Base-by-base conservation (phyloP, 2,797 vertebrate genomes). In the Peromyscus nudipes region DNA sequence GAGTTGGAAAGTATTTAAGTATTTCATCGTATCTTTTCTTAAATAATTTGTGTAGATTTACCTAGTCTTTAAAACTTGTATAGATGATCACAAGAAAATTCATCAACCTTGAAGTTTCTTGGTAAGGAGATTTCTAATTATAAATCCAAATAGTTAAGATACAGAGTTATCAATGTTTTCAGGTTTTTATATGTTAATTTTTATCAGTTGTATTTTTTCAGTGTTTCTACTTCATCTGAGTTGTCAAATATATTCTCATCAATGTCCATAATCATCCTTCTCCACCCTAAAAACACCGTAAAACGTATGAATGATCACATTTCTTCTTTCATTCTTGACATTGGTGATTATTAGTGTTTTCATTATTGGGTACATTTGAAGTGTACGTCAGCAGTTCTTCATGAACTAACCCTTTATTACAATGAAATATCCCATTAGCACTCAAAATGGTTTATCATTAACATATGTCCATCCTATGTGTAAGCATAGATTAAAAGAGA, bases 11-110 rank as follows among this genome's bases (percentile, higher is more conserved):
- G 4, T 91, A 60, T 80, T 84, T 89, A 87, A 73, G 9, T 37
- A 71, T 80, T 88, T 86, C 55, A 3, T 84, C 12, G 52, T 89
- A 7, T 65, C n/a, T 96, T 92, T 92, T 57, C 73, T 88, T 80
- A 93, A 95, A 85, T 65, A 90, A 52, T 64, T 79, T 85, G 5
- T 92, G 4, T 77, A 73, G 5, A 84, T 90, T 92, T 96, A 71
- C 88, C 17, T 88, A 19, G 75, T 85, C 16, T 52, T 85, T 91
- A 75, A 89, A 75, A 60, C n/a, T 91, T 76, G 60, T 29, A 64
- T 46, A 73, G 17, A 93, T 79, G 43, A 80, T 57, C 49, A 91
- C 23, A 37, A 83, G 46, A 91, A 40, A 77, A 40, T 71, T 73
- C 16, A 92, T 67, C 52, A 80, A 55, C 12, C 49, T 71, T 96